phyloP scores from a whole-genome alignment of 2,797 vertebrate species.

The Margarornis squamiger region DNA sequence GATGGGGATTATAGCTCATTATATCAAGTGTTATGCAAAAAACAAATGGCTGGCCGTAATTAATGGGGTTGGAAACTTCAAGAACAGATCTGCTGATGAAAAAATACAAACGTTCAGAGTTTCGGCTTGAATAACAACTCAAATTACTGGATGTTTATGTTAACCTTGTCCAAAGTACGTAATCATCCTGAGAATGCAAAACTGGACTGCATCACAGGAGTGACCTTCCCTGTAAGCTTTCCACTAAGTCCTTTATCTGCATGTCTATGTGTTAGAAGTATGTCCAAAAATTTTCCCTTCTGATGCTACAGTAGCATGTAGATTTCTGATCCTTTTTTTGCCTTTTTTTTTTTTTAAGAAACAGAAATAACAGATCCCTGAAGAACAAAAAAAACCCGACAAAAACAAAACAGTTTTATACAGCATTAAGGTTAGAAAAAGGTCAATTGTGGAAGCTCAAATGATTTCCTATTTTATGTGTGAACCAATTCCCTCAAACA shows the following conservation, averaged over 20 bases:
- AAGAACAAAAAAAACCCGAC: too few species aligned
- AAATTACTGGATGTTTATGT: constrained; percentile 16
- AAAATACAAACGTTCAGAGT: background rate
- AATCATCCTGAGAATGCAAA: constrained; percentile 30
- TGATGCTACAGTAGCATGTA: constrained; percentile 7
- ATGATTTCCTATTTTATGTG: background rate
- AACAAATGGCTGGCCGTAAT: constrained; percentile 44
- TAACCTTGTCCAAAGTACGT: constrained; percentile 11
- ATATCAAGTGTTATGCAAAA: constrained; percentile 41
- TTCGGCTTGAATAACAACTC: background rate
- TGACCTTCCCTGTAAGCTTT: background rate
- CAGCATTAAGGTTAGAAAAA: background rate
- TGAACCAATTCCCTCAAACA: background rate
- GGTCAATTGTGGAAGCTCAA: background rate
- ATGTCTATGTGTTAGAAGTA: background rate
- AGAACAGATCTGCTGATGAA: constrained; percentile 45
- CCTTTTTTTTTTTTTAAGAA: background rate
- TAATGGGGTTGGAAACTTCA: constrained; percentile 37
- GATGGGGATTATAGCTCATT: constrained; percentile 60
- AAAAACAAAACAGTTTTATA: background rate
- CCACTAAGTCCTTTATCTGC: background rate
- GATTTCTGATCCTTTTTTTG: background rate
- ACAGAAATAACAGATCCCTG: background rate
- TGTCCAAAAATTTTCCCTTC: background rate
- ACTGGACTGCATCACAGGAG: background rate